Base-by-base conservation (phyloP, 2,113 vertebrate species). In the Thymallus thymallus region DNA sequence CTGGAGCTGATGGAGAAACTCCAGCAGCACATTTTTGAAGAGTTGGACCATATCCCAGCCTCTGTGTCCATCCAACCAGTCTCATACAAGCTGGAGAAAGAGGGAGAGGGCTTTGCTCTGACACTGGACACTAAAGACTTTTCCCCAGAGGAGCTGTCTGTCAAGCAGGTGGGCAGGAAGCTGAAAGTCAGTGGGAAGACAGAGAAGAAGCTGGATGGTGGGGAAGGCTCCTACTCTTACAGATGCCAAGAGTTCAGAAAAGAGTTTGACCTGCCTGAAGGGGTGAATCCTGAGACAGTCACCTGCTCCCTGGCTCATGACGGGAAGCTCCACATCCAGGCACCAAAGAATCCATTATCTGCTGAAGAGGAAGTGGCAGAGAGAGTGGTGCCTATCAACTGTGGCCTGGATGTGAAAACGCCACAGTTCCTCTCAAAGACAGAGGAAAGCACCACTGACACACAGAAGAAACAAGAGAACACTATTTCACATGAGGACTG, bases 261-360 rank as follows among this genome's bases (percentile, higher is more conserved):
- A 51, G 75, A 73, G 55, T 41, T 77, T 58, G 32, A 76, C 5
- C 75, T 81, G 60, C 79, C 75, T 24, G 79, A 77, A 51, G 71
- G 51, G 16, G 75, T 77, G 71, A 81, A 77, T 20, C 45, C 75
- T 75, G 51, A 71, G 26, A 63, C 46, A n/a, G 66, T 81, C 26
- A 81, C 71, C 46, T 81, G 79, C 61, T 73, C 66, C 23, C 24
- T 80, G 45, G 24, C 46, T 35, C 66, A 45, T 69, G 86, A 86
- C 22, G 80, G 89, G 61, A 86, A 75, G 23, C 77, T 87, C 60
- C 83, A 72, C 76, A 85, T 88, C 69, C 75, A 83, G 80, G 83
- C 79, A 60, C 41, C 76, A 12, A 70, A 73, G 2, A 22, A n/a
- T 32, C 14, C 64, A 20, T 32, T 51, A 46, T 29, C 12, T 12